Evolutionary conservation across 2,888 invertebrate genomes (phyloP).

Genomic region (Poecilobothrus nobilitatus): DNA sequence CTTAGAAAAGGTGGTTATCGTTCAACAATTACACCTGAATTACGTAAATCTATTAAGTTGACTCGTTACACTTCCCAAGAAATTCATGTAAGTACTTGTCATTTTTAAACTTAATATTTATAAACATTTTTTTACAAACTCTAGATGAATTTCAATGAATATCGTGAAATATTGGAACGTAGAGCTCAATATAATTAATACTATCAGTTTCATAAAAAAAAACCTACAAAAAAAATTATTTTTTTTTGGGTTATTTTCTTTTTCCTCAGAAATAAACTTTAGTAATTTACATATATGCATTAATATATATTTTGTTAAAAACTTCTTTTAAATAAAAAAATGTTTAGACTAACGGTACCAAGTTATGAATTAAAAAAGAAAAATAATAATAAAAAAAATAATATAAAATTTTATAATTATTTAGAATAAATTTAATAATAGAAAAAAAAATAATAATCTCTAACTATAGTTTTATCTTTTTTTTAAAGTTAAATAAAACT

Average conservation of each 20-base stretch:
- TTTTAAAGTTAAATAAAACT: no score
- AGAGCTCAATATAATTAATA: constrained; percentile 39
- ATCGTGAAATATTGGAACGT: constrained; percentile 45
- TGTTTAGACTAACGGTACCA: no score
- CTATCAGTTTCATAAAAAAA: constrained; percentile 29
- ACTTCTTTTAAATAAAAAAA: no score
- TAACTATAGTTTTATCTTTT: no score
- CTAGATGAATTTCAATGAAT: constrained; percentile 71
- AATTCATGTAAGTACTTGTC: constrained; percentile 50
- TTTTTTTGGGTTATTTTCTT: not conserved
- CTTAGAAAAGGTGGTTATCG: constrained; percentile 96
- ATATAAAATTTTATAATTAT: no score
- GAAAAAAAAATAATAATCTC: no score
- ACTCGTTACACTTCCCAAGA: constrained; percentile 96
- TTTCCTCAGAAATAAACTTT: not conserved
- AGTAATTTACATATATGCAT: not conserved
- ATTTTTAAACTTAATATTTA: not conserved
- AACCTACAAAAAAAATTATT: not conserved
- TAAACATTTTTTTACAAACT: not conserved
- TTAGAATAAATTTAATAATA: no score
- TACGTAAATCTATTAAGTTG: constrained; percentile 81
- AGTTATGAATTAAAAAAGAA: no score
- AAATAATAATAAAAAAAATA: no score
- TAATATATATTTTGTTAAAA: no score
- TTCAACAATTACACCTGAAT: constrained; percentile 77